Evolutionary conservation across 2,888 invertebrate genomes (phyloP), one percentile per base, ranked within the genome.

Genomic region (Troides helena): DNA sequence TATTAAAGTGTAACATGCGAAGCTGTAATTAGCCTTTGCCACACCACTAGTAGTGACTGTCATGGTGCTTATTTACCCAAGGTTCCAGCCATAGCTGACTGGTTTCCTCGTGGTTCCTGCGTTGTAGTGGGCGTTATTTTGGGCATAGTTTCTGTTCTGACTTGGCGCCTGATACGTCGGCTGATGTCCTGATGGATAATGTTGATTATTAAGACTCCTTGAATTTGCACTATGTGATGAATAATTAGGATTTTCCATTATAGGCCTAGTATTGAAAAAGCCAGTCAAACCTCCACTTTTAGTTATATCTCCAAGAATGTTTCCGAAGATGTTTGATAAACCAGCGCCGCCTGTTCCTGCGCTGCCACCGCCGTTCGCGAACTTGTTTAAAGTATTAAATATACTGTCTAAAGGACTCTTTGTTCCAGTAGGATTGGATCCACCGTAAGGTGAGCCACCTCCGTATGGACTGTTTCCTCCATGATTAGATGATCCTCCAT

Each of bases 171-270:
- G 86, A 76, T 84, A 81, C 68, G 76, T 81, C 67, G 86, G 82
- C 77, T 87, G 87, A 74, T 81, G 84, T 77, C 89, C 90, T 86
- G 91, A 88, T 77, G 90, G 85, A 83, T 85, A 88, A 86, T 80
- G 81, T 80, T 85, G 86, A 36, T 82, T 68, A 76, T 92, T 90
- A 86, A 89, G 81, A 81, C 85, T 89, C 81, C 83, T 86, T 58
- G 88, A 83, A 80, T 87, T 88, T 2, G 87, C 83, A 75, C 82
- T 82, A 70, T 88, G 83, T 21, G 90, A 87, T 5, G 88, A 81
- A 75, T 92, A 89, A 76, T 86, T 89, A 23, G 92, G 93, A 73
- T 92, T 93, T 77, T 89, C 88, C 82, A 85, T 83, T 36, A 93
- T 87, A 0, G 93, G 93, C 70, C 93, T 82, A 58, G 93, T 92